Evolutionary conservation across 1,140 invertebrate genomes (phyloP).

Genomic region (Bombyx mori): ASM3026992v2 NC_085116.1:9227001-9227500

Average conservation of each 20-base stretch:
- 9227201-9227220: constrained; percentile 74
- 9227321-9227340: constrained; percentile 74
- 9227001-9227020: neutral
- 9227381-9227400: constrained; percentile 40
- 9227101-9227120: too few species aligned
- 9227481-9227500: constrained; percentile 69
- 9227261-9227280: constrained; percentile 77
- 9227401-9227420: constrained; percentile 40
- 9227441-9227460: constrained; percentile 65
- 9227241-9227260: constrained; percentile 78
- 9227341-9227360: constrained; percentile 75
- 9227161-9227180: neutral
- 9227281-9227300: constrained; percentile 78
- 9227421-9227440: constrained; percentile 63
- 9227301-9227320: constrained; percentile 72
- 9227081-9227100: too few species aligned
- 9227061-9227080: neutral
- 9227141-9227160: neutral
- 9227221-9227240: constrained; percentile 72
- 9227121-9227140: neutral
- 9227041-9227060: neutral
- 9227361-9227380: constrained; percentile 72
- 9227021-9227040: neutral
- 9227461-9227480: constrained; percentile 74
- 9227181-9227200: constrained; percentile 58